Evolutionary conservation across 1,140 invertebrate species (phyloP).

Genomic region (Drosophila mauritiana): DNA sequence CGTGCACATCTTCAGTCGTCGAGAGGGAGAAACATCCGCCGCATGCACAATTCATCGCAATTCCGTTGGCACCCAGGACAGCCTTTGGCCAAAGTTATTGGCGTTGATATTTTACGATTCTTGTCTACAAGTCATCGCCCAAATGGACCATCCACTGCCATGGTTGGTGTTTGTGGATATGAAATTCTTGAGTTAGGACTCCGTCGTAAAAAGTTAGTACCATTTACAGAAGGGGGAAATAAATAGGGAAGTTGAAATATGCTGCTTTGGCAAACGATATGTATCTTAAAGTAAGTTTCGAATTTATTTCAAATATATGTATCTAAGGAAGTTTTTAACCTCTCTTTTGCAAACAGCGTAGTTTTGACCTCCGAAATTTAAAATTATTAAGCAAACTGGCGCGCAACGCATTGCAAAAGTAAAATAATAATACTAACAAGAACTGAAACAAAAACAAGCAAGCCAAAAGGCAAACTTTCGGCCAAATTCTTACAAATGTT

Average conservation of each 20-base stretch:
- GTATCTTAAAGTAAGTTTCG: not conserved
- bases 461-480: constrained; percentile 76
- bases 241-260: not conserved
- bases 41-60: not conserved
- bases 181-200: constrained; percentile 16
- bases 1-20: constrained; percentile 62
- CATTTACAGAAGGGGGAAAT: constrained; percentile 21
- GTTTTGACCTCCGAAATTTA: constrained; percentile 10
- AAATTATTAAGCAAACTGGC: constrained; percentile 15
- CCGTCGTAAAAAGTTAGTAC: constrained; percentile 24
- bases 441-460: constrained; percentile 77
- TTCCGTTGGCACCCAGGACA: constrained; percentile 11
- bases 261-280: not conserved
- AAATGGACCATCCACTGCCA: constrained; percentile 50
- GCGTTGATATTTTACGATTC: constrained; percentile 61
- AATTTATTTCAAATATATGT: not conserved
- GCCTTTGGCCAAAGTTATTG: constrained; percentile 52
- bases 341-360: constrained; percentile 8
- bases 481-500: constrained; percentile 84
- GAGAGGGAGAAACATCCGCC: constrained; percentile 17
- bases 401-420: constrained; percentile 35
- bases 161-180: constrained; percentile 39
- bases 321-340: not conserved
- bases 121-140: constrained; percentile 58
- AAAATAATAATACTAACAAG: constrained; percentile 68